A percentile compares a stretch with the other conserved stretches of the same genome.
Evolutionary conservation across 2,797 vertebrate species (phyloP).

Genomic region (Sphaeramia orbicularis): DNA sequence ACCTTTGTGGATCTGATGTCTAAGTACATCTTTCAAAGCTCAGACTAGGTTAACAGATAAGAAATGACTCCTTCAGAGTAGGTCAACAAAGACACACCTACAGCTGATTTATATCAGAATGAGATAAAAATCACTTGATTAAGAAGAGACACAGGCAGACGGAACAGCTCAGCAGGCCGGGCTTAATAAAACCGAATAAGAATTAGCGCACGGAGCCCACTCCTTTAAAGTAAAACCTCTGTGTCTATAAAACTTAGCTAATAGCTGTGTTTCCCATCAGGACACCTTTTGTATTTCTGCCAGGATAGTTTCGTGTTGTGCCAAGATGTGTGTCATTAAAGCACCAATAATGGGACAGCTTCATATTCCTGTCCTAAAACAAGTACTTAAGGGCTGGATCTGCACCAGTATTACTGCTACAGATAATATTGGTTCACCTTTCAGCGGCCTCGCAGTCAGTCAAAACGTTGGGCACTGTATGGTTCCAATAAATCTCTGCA

Average conservation of each 20-base stretch:
- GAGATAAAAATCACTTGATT: conserved; percentile 44
- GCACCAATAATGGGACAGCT: conserved; percentile 24
- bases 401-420: not conserved
- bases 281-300: conserved; percentile 25
- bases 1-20: not conserved
- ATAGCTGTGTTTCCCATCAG: conserved; percentile 40
- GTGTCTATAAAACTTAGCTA: conserved; percentile 47
- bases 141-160: conserved; percentile 36
- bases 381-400: conserved; percentile 4
- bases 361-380: conserved; percentile 24
- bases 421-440: not conserved
- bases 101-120: conserved; percentile 27
- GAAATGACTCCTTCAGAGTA: conserved; percentile 21
- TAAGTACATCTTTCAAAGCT: conserved; percentile 19
- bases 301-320: conserved; percentile 26
- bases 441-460: not conserved
- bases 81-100: conserved; percentile 45
- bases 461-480: not conserved
- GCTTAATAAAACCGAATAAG: conserved; percentile 41
- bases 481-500: conserved; percentile 4
- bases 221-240: conserved; percentile 30
- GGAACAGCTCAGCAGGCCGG: not conserved
- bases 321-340: conserved; percentile 52
- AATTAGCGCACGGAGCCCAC: conserved; percentile 31
- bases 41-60: conserved; percentile 24